Conservation (phyloP, 2,888 invertebrate species). For the Lymantria dispar region DNA sequence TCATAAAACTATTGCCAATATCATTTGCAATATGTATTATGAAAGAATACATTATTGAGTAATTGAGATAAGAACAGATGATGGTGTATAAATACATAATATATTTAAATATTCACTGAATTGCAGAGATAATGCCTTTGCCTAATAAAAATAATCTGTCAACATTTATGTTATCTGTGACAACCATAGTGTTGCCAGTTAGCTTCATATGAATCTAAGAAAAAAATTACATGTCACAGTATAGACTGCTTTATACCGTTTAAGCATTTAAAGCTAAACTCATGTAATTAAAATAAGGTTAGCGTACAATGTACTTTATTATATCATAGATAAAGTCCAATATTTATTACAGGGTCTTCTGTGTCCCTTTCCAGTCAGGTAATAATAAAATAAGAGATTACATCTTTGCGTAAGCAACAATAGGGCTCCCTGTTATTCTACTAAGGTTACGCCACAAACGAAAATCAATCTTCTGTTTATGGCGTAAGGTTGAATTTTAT, state of each 20-base stretch:
- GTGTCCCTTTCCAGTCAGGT: constrained; percentile 67
- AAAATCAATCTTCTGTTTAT: constrained; percentile 33
- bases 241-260: constrained; percentile 28
- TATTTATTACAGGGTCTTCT: constrained; percentile 26
- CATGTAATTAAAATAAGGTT: constrained; percentile 25
- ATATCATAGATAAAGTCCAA: constrained; percentile 21
- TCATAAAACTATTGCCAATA: no score
- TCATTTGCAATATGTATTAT: no score
- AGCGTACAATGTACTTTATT: constrained; percentile 27
- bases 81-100: no score
- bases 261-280: constrained; percentile 35
- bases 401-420: constrained; percentile 78
- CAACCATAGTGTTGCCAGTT: constrained; percentile 12
- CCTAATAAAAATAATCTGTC: background rate
- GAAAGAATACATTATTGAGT: no score
- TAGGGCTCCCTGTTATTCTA: constrained; percentile 70
- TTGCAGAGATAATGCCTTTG: background rate
- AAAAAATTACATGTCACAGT: constrained; percentile 39
- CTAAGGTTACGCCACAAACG: constrained; percentile 37
- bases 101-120: no score
- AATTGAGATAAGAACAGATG: no score
- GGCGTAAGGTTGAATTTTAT: constrained; percentile 30
- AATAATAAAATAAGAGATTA: constrained; percentile 79
- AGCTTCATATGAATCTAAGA: constrained; percentile 16
- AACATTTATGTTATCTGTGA: constrained; percentile 6